Evolutionary conservation across 2,113 vertebrate species (phyloP), one percentile per base, ranked within the genome.

Genomic region (Strix uralensis): DNA sequence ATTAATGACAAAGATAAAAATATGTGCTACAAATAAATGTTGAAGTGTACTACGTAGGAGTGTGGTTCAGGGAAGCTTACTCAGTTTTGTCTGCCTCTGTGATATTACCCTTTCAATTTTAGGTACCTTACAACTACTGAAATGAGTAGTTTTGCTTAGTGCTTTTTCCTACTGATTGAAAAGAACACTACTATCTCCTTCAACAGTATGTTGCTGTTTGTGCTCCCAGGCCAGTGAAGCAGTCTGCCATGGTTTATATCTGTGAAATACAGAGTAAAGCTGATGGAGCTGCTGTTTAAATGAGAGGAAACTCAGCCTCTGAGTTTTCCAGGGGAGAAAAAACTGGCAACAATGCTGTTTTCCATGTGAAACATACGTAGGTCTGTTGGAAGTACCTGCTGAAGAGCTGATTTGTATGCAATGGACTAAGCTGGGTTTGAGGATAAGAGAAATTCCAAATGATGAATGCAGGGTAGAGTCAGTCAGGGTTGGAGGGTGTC

Each of bases 401-500:
- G 46, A 73, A 59, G 63, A 81, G 54, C 30, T 71, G 57, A 78
- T 93, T 91, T 86, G 17, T 81, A 34, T 71, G 40, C 16, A 63
- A 2, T 26, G 51, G 70, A 30, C 67, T 54, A 47, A 63, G 9
- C 3, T 81, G 27, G 13, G 58, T 78, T 92, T 80, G 34, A 88
- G 47, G 62, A 30, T 72, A 82, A 74, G 44, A 90, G 57, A 91
- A 73, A 91, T 81, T 70, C 47, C 38, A 46, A 88, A 57, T 46
- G 21, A 57, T 70, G 46, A 46, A 78, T 29, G 22, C 22, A 46
- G 34, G 11, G 16, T 44, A 77, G n/a, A 88, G 26, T 73, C 32
- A 38, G 0, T 21, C 0, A 0, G 61, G 34, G 78, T 77, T 52
- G 54, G 63, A 71, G 32, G 16, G 17, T 63, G 23, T 38, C 20